phyloP scores from a whole-genome alignment of 2,888 invertebrate genomes.

The Brachynemurus nebulosus region DNA sequence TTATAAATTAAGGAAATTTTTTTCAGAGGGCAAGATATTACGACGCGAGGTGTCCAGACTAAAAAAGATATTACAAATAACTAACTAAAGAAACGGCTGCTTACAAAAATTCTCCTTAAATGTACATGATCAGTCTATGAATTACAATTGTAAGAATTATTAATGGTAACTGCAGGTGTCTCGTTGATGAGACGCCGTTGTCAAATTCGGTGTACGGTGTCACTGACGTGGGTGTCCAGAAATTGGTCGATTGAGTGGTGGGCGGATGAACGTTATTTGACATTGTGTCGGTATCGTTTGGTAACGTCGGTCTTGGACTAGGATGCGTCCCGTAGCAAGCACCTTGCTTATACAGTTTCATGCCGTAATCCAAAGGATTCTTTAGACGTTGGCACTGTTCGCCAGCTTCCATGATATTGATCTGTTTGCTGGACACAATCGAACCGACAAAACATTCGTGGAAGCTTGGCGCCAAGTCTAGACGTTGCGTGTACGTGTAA shows the following conservation, averaged over 20 bases:
- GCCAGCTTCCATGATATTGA: conserved; percentile 52
- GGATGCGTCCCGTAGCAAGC: conserved; percentile 2
- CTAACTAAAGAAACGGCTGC: no score
- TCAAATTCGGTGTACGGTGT: conserved; percentile 2
- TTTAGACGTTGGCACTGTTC: conserved; percentile 46
- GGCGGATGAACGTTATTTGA: not conserved
- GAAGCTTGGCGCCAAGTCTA: conserved; percentile 39
- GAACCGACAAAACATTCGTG: conserved; percentile 53
- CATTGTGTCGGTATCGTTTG: not conserved
- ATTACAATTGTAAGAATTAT: no score
- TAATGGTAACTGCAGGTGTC: no score
- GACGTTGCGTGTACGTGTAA: conserved; percentile 49
- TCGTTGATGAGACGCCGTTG: conserved; percentile 2
- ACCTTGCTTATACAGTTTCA: conserved; percentile 43
- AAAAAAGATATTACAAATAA: no score
- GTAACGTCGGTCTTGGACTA: not conserved
- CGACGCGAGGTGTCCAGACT: no score
- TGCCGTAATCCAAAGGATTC: conserved; percentile 42
- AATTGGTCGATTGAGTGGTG: not conserved
- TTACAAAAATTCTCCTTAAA: no score
- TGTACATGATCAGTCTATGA: no score
- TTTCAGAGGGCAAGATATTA: no score
- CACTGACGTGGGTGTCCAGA: conserved; percentile 1
- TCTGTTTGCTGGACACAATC: conserved; percentile 41
- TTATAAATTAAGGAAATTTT: no score